Evolutionary conservation across 2,113 vertebrate genomes (phyloP), one percentile per base, ranked within the genome.

Genomic region (Hippolais icterina): DNA sequence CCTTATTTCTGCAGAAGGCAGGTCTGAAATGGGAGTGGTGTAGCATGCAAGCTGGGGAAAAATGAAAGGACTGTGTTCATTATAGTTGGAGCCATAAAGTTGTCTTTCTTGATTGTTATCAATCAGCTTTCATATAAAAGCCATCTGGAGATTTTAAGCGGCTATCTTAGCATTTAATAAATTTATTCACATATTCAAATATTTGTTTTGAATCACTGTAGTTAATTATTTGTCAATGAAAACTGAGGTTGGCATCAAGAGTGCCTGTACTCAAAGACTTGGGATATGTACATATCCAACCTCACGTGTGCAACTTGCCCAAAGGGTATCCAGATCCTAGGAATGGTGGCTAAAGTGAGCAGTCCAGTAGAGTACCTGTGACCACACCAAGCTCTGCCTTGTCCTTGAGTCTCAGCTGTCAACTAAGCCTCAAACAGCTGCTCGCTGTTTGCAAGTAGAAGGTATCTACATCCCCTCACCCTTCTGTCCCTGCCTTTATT

Each of bases 241-340:
- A 74, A 56, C 21, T 9, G 80, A 72, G 23, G 35, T 46, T 50
- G 33, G 3, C 74, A 46, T 13, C 64, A 56, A 23, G 31, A 22
- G 11, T 21, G 19, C 74, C 59, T 77, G 44, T 39, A 52, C 42
- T 63, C 54, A 21, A n/a, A 68, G 20, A 31, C 41, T 7, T 52
- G 21, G 39, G 27, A 50, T 63, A 21, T 1, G 29, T 35, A 35
- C 6, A 9, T 28, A 35, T 29, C 61, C 16, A 27, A 27, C 9
- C 7, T 4, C 4, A 0, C 1, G 18, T 17, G 10, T 12, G 10
- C 41, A 37, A 9, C 27, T 23, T 42, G 9, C 28, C 47, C 33
- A 4, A 28, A 33, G 47, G 3, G 29, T 28, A 31, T 20, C 35
- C 56, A 42, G 4, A 56, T 23, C 22, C 31, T 23, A 27, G 42